phyloP scores from a whole-genome alignment of 2,113 vertebrate species.

The Muscicapa adusta region DNA sequence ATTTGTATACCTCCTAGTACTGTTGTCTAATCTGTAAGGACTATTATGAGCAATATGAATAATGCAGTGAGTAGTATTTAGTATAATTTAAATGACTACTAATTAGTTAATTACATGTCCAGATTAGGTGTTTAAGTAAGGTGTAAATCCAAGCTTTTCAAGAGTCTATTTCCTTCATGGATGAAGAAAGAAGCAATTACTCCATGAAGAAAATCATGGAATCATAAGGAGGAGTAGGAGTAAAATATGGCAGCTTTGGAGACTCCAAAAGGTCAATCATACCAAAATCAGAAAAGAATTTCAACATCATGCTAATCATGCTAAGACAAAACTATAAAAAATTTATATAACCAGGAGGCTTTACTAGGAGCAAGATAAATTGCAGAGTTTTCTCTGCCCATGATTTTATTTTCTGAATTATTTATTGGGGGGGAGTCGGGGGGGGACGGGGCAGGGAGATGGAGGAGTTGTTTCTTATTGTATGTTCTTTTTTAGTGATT shows the following conservation, averaged over 20 bases:
- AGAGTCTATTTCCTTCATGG: background rate
- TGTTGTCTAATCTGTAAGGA: background rate
- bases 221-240: background rate
- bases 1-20: background rate
- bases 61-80: background rate
- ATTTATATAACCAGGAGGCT: background rate
- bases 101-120: background rate
- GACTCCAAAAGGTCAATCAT: background rate
- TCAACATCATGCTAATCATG: background rate
- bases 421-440: too few species aligned
- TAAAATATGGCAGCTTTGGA: background rate
- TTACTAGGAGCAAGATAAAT: background rate
- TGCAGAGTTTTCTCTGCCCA: background rate
- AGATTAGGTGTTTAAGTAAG: background rate
- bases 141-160: background rate
- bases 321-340: background rate
- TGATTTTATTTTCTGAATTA: background rate
- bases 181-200: background rate
- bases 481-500: background rate
- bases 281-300: background rate
- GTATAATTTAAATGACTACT: background rate
- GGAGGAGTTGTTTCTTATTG: background rate
- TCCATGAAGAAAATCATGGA: background rate
- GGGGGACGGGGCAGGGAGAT: accelerated
- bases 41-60: background rate